These are phyloP conservation scores for Eristalinus sepulchralis DNA, from an alignment of 2,888 invertebrate species.

Conservation along the genomic window DNA sequence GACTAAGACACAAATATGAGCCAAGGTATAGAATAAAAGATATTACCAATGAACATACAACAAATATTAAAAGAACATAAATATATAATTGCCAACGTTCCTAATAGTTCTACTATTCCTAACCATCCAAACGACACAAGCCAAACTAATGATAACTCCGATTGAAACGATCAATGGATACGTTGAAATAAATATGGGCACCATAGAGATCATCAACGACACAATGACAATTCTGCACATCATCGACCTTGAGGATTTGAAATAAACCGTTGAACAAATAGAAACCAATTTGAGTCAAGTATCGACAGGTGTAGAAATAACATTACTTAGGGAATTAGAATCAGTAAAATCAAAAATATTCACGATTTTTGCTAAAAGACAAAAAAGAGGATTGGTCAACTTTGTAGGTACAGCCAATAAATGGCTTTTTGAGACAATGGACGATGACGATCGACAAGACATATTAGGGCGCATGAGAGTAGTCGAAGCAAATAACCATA, in stretches of 20 bases:
- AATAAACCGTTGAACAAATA: neutral
- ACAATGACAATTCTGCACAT: too few relatives aligned
- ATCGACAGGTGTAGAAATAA: too few relatives aligned
- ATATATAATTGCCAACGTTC: neutral
- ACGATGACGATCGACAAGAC: slow-evolving; percentile 5
- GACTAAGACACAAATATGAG: too few relatives aligned
- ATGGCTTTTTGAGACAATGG: neutral
- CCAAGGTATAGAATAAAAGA: too few relatives aligned
- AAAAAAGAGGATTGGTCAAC: slow-evolving; percentile 14
- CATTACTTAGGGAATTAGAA: too few relatives aligned
- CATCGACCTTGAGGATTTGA: neutral
- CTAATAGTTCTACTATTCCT: neutral
- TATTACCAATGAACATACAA: too few relatives aligned
- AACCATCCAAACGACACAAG: neutral
- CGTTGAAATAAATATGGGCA: too few relatives aligned
- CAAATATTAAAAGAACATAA: too few relatives aligned
- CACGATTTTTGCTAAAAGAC: neutral
- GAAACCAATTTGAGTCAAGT: neutral
- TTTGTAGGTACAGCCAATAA: slow-evolving; percentile 6
- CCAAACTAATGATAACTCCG: neutral
- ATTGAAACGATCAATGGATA: neutral
- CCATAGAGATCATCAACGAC: too few relatives aligned
- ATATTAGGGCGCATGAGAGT: slow-evolving; percentile 3
- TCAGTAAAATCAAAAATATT: too few relatives aligned
- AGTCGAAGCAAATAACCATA: slow-evolving; percentile 27